A percentile compares a stretch with the other conserved stretches of the same genome.
These are phyloP conservation scores for Drosophila quasianomalipes DNA, from an alignment of 2,888 invertebrate species.

Conservation along the genomic window DNA sequence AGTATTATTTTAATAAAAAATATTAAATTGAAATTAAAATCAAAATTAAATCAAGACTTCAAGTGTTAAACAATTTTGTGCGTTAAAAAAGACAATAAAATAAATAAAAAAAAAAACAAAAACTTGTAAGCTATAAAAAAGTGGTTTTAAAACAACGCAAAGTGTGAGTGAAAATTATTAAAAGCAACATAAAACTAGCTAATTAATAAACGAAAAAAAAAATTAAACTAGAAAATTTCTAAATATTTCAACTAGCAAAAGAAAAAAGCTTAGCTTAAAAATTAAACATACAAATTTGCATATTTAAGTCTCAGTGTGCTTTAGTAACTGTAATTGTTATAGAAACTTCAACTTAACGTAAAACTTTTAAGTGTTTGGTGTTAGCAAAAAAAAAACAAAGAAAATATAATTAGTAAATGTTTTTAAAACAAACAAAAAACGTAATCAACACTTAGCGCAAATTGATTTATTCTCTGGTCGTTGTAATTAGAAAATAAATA, in stretches of 20 bases:
- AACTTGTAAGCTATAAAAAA: neutral
- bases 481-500: conserved; percentile 28
- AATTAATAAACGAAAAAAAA: conserved; percentile 20
- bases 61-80: conserved; percentile 28
- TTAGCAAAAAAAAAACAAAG: conserved; percentile 32
- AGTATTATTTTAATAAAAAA: conserved; percentile 54
- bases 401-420: conserved; percentile 42
- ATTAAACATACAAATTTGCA: conserved; percentile 29
- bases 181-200: conserved; percentile 24
- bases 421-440: conserved; percentile 33
- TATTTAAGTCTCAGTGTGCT: conserved; percentile 53
- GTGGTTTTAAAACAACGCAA: conserved; percentile 30
- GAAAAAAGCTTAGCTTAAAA: conserved; percentile 57
- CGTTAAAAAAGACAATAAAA: conserved; percentile 37
- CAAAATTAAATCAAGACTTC: conserved; percentile 27
- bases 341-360: conserved; percentile 30
- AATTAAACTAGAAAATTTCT: conserved; percentile 36
- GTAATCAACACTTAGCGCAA: conserved; percentile 19
- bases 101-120: conserved; percentile 1
- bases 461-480: conserved; percentile 15
- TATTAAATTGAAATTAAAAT: conserved; percentile 12
- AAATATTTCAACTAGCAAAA: conserved; percentile 27
- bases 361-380: conserved; percentile 59
- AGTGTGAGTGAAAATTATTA: conserved; percentile 43
- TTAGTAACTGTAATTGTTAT: conserved; percentile 44